phyloP scores from a whole-genome alignment of 2,797 vertebrate genomes.

The Molossus molossus region DNA sequence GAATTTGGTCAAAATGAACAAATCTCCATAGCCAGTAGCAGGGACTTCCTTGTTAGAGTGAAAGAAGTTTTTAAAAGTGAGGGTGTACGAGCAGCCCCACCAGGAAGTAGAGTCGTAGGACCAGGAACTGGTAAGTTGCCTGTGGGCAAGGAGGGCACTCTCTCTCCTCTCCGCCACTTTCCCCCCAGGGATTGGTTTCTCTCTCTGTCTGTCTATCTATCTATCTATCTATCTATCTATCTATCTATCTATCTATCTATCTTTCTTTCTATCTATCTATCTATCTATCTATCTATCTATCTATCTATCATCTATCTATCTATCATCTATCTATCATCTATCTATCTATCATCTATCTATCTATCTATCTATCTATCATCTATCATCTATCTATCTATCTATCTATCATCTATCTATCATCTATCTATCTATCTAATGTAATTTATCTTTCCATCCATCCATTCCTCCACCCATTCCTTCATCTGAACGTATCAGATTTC shows the following conservation, averaged over 20 bases:
- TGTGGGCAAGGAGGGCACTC: not conserved
- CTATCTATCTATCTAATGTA: not conserved
- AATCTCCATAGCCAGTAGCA: not conserved
- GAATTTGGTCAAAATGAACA: not conserved
- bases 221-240: not conserved
- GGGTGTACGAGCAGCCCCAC: not conserved
- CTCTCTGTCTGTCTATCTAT: no score
- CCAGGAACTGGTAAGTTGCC: not conserved
- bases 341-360: not conserved
- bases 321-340: not conserved
- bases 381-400: not conserved
- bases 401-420: not conserved
- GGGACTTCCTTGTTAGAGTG: not conserved
- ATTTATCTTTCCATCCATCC: not conserved
- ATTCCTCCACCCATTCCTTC: no score
- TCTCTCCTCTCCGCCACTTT: not conserved
- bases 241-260: not conserved
- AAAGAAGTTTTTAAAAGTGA: not conserved
- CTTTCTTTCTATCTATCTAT: not conserved
- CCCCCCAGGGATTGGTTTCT: not conserved
- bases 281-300: not conserved
- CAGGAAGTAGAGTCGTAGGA: not conserved
- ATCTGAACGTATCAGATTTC: not conserved
- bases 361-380: no score
- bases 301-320: not conserved